Conservation (phyloP, 1,140 invertebrate species). For the Brachionus paranguensis region DNA sequence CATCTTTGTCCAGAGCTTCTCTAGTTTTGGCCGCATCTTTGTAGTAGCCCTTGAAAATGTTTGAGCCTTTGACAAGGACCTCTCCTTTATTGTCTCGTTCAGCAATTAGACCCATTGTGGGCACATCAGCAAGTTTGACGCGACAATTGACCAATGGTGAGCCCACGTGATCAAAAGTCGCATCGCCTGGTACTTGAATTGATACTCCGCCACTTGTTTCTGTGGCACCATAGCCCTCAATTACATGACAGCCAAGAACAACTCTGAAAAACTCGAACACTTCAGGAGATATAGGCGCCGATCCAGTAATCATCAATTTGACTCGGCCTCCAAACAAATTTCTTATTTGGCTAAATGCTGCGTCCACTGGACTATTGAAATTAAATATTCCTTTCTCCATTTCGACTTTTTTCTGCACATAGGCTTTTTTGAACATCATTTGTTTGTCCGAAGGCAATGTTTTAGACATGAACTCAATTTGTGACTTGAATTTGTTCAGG, state of each 20-base stretch:
- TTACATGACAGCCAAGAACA: conserved; percentile 71
- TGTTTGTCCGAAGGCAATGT: conserved; percentile 41
- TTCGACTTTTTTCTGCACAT: not conserved
- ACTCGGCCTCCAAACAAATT: conserved; percentile 79
- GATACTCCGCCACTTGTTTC: conserved; percentile 87
- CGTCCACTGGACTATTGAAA: conserved; percentile 50
- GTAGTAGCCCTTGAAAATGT: conserved; percentile 69
- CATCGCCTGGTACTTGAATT: conserved; percentile 80
- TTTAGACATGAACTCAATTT: conserved; percentile 3
- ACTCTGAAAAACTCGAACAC: conserved; percentile 88
- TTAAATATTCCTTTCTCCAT: not conserved
- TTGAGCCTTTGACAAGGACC: conserved; percentile 79
- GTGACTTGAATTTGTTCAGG: conserved; percentile 79
- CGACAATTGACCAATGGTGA: conserved; percentile 84
- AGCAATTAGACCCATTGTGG: conserved; percentile 94
- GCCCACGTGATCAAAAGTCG: conserved; percentile 79
- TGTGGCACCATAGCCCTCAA: conserved; percentile 93
- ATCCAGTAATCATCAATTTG: conserved; percentile 84
- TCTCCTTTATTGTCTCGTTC: conserved; percentile 51
- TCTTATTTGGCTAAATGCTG: conserved; percentile 82
- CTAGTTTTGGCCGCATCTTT: conserved; percentile 55
- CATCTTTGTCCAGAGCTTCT: conserved; percentile 56
- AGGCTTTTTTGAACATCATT: conserved; percentile 46
- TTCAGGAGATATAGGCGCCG: conserved; percentile 78
- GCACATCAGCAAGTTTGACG: conserved; percentile 88